These are phyloP conservation scores for Falcunculus frontatus DNA, from an alignment of 2,113 vertebrate species.

Conservation along the genomic window DNA sequence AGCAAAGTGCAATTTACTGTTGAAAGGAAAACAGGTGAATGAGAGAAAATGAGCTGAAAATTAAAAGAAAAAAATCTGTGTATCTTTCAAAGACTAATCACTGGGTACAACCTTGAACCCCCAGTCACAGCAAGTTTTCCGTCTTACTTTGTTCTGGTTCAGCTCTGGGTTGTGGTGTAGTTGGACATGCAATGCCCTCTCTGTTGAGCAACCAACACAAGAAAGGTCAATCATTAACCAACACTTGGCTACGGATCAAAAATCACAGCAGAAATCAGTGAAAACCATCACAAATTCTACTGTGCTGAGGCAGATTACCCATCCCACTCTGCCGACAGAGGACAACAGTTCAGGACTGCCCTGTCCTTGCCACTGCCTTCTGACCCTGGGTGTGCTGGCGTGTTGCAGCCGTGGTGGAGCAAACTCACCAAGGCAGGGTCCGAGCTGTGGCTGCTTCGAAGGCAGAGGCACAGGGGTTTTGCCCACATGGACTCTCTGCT, in stretches of 20 bases:
- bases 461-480: rapidly evolving
- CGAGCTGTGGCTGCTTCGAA: rapidly evolving
- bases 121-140: not conserved
- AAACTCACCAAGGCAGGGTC: not conserved
- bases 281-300: not conserved
- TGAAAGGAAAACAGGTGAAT: not conserved
- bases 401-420: not conserved
- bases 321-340: not conserved
- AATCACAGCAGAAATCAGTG: not conserved
- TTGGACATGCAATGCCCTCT: not conserved
- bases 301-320: not conserved
- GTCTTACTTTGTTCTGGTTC: not conserved
- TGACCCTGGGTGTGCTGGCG: not conserved
- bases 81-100: not conserved
- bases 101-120: not conserved
- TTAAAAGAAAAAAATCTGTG: not conserved
- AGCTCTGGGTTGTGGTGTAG: not conserved
- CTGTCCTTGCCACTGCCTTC: not conserved
- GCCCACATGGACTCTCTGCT: rapidly evolving
- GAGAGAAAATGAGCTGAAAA: not conserved
- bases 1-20: not conserved
- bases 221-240: not conserved
- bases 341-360: not conserved
- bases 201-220: not conserved
- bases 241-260: not conserved